These are phyloP conservation scores for Agonopterix subpropinquella DNA, from an alignment of 2,888 invertebrate genomes.

Conservation along the genomic window DNA sequence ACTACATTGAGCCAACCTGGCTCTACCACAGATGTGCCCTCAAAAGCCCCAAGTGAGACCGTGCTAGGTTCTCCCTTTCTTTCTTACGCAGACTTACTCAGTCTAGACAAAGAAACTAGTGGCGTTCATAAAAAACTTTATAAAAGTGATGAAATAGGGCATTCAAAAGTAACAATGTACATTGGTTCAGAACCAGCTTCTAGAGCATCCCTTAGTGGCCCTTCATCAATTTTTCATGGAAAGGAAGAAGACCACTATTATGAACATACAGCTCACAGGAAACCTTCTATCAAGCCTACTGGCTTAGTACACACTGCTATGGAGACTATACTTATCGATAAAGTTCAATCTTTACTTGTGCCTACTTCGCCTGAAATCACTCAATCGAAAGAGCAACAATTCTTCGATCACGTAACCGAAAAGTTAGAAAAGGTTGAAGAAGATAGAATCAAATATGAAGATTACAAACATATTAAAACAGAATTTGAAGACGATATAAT, in stretches of 20 bases:
- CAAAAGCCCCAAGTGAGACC: constrained; percentile 61
- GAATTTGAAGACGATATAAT: neutral
- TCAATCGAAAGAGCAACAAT: constrained; percentile 38
- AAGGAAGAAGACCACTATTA: constrained; percentile 31
- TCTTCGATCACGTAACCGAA: constrained; percentile 57
- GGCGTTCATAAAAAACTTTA: constrained; percentile 35
- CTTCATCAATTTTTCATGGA: constrained; percentile 33
- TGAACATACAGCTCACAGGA: constrained; percentile 32
- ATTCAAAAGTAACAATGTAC: constrained; percentile 57
- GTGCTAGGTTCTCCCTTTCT: constrained; percentile 73
- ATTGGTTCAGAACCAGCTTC: constrained; percentile 67
- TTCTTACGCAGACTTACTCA: constrained; percentile 60
- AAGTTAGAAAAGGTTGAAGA: constrained; percentile 53
- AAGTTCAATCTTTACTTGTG: constrained; percentile 59
- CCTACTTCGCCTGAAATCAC: constrained; percentile 50
- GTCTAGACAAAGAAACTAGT: constrained; percentile 46
- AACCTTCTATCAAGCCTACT: constrained; percentile 40
- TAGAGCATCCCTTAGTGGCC: constrained; percentile 52
- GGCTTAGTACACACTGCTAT: constrained; percentile 71
- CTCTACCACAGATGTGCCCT: constrained; percentile 54
- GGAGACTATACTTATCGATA: constrained; percentile 74
- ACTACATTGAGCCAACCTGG: constrained; percentile 51
- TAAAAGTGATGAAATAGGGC: constrained; percentile 50
- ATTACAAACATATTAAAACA: constrained; percentile 3
- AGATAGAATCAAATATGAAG: constrained; percentile 20